phyloP scores from a whole-genome alignment of 2,888 invertebrate genomes.

The Celastrina argiolus region DNA sequence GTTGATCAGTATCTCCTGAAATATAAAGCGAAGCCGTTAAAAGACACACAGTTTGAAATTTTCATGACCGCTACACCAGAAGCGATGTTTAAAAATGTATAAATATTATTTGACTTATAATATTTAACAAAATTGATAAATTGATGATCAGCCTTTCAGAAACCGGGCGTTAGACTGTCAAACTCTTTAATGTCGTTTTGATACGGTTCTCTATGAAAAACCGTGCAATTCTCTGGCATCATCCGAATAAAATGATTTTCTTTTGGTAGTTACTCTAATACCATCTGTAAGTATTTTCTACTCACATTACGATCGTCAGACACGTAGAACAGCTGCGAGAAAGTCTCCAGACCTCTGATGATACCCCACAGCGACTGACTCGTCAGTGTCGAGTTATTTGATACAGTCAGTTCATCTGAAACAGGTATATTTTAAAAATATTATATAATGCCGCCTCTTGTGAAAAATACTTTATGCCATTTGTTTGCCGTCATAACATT shows the following conservation, averaged over 20 bases:
- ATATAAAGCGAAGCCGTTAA: neutral
- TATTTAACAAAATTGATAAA: too few relatives aligned
- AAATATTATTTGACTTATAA: too few relatives aligned
- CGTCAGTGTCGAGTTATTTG: conserved; percentile 37
- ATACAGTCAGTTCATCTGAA: conserved; percentile 53
- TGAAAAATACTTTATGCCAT: neutral
- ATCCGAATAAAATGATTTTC: neutral
- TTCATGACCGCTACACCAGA: too few relatives aligned
- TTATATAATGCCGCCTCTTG: too few relatives aligned
- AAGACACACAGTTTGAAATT: too few relatives aligned
- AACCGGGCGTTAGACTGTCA: too few relatives aligned
- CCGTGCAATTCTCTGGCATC: too few relatives aligned
- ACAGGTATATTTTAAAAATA: conserved; percentile 21
- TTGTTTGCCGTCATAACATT: too few relatives aligned
- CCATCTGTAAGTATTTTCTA: neutral
- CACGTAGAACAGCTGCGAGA: conserved; percentile 83
- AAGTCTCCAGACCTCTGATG: conserved; percentile 90
- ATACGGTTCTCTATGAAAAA: too few relatives aligned
- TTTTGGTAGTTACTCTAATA: neutral
- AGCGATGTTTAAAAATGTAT: too few relatives aligned
- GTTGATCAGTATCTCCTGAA: conserved; percentile 81
- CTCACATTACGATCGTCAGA: conserved; percentile 46
- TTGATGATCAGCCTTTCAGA: too few relatives aligned
- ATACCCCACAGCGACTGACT: conserved; percentile 87
- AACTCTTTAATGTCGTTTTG: too few relatives aligned